Evolutionary conservation across 2,113 vertebrate genomes (phyloP).

Genomic region (Muscicapa adusta): DNA sequence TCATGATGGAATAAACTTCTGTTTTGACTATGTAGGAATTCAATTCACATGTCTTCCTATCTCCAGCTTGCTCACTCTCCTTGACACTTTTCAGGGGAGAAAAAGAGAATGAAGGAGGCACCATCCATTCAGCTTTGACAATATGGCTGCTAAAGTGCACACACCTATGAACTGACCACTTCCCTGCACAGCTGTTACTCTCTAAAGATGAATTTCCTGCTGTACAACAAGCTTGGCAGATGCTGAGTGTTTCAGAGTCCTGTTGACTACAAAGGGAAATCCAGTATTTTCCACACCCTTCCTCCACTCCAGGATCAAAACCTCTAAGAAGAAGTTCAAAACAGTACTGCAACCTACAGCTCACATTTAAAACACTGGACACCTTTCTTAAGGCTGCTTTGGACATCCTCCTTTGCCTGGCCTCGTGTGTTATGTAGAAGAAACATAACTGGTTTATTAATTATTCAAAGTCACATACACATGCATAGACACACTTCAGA

Average conservation of each 20-base stretch:
- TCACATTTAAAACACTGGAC: not conserved
- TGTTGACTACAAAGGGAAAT: not conserved
- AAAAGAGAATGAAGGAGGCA: not conserved
- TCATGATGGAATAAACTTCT: constrained; percentile 49
- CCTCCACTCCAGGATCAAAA: not conserved
- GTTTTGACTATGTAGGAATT: constrained; percentile 39
- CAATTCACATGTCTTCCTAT: not conserved
- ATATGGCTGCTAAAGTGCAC: not conserved
- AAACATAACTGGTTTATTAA: constrained; percentile 55
- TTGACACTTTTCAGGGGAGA: not conserved
- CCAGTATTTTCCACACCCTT: not conserved
- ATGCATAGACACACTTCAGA: not conserved
- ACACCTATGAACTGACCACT: not conserved
- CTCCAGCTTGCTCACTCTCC: not conserved
- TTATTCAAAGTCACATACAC: constrained; percentile 26
- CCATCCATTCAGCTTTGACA: not conserved
- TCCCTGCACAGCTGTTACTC: not conserved
- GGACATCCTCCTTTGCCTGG: not conserved
- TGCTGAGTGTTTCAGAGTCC: not conserved
- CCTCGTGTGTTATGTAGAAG: constrained; percentile 37
- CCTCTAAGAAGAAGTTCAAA: not conserved
- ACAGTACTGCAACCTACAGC: not conserved
- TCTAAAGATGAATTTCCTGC: not conserved
- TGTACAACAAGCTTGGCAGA: not conserved
- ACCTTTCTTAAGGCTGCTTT: not conserved